phyloP scores from a whole-genome alignment of 2,888 invertebrate genomes.

The Phyto melanocephala region DNA sequence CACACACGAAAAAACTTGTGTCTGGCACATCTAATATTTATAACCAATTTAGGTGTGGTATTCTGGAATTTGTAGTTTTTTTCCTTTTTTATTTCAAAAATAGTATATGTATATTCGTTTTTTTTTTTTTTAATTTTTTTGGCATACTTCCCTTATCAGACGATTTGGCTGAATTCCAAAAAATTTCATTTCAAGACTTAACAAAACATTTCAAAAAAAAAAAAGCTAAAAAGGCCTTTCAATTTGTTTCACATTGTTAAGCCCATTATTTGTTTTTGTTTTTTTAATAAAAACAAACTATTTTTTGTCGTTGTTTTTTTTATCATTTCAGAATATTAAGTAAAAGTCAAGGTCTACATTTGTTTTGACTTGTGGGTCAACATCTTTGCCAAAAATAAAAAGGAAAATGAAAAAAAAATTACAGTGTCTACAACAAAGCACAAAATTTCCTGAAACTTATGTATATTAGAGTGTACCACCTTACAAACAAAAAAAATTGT shows the following conservation, averaged over 20 bases:
- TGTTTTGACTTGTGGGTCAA: constrained; percentile 10
- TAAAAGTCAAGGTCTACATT: constrained; percentile 42
- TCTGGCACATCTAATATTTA: neutral
- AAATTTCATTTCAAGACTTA: neutral
- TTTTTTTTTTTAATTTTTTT: neutral
- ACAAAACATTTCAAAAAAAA: constrained; percentile 18
- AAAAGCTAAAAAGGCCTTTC: neutral
- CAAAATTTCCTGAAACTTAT: neutral
- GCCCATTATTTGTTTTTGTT: constrained; percentile 10
- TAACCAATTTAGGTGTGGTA: neutral
- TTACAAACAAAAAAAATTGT: no score
- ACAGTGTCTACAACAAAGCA: neutral
- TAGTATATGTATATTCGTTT: neutral
- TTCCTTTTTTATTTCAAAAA: neutral
- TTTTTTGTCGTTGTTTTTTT: constrained; percentile 1
- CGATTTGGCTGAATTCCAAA: constrained; percentile 46
- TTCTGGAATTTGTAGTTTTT: neutral
- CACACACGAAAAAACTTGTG: neutral
- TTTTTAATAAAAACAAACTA: neutral
- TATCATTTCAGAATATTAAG: neutral
- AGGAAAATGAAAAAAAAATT: neutral
- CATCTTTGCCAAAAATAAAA: constrained; percentile 9
- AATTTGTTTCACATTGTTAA: constrained; percentile 5
- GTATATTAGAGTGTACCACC: neutral
- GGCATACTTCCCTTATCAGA: constrained; percentile 18